Base-by-base conservation (phyloP, 1,140 invertebrate species). In the Holotrichia oblita region DNA sequence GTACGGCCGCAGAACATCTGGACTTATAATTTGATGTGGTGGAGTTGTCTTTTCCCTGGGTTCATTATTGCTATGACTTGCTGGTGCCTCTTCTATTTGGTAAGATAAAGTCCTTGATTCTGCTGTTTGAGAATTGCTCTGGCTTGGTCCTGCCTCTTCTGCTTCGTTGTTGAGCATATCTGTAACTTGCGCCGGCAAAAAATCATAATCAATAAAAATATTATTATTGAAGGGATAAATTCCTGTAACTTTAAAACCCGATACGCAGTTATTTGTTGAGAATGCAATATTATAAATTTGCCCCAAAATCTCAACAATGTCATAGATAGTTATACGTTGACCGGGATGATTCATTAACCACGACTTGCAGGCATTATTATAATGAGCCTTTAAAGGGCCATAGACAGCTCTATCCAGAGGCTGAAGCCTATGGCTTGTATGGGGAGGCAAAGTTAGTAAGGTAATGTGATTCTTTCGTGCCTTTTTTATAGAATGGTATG, bases 361-460 rank as follows among this genome's bases (percentile, higher is more conserved):
- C 77, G 77, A 78, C 80, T 81, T 41, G 79, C 61, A 76, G 76
- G 80, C 74, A 81, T 78, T 20, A 80, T 74, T 76, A 82, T 83
- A 73, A 81, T 81, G 81, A 78, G 78, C 74, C 78, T 85, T 85
- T 17, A 81, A 81, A 40, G 83, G 82, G 3, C 82, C 82, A 77
- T 79, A 84, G 17, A 85, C 78, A 73, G 40, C 59, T 48, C 44
- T 55, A 79, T 87, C 87, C 6, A 88, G 80, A 10, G 86, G 86
- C 76, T 88, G 86, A 10, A 87, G 27, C 79, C 84, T 85, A 64
- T 87, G 85, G 55, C 80, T 84, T 8, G 81, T 85, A 77, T 87
- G 85, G 10, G 85, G 85, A 41, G 84, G 84, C 14, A 87, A 69
- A 17, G 84, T 81, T n/a, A 87, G 59, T 42, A 86, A 14, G 10